phyloP scores from a whole-genome alignment of 2,888 invertebrate species.

The Tenthredo scrophulariae region DNA sequence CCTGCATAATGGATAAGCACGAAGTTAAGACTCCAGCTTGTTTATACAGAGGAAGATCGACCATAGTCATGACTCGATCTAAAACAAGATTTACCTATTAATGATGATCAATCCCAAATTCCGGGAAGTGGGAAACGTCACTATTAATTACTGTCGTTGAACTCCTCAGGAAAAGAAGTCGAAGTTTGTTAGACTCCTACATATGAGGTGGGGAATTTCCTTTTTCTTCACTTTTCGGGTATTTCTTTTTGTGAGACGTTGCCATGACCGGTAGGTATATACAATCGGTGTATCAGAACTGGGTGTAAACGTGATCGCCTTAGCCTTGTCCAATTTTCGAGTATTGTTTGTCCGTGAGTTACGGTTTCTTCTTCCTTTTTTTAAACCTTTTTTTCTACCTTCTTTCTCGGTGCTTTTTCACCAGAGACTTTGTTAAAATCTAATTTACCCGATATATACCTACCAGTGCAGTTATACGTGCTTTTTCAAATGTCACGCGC shows the following conservation, averaged over 20 bases:
- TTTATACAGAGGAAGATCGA: not conserved
- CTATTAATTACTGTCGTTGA: constrained; percentile 21
- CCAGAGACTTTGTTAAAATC: constrained; percentile 35
- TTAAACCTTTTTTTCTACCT: not conserved
- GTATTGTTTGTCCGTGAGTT: constrained; percentile 49
- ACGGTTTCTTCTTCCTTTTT: constrained; percentile 14
- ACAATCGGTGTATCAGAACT: constrained; percentile 6
- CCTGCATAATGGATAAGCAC: constrained; percentile 23
- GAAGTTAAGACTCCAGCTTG: not conserved
- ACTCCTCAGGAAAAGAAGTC: not conserved
- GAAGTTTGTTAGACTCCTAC: not conserved
- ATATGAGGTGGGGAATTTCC: not conserved
- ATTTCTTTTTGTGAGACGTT: not conserved
- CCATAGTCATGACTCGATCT: not conserved
- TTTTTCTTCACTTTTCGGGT: not conserved
- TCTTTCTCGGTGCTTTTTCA: not conserved
- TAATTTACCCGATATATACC: constrained; percentile 42
- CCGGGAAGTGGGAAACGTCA: not conserved
- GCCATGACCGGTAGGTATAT: constrained; percentile 5
- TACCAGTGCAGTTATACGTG: constrained; percentile 17
- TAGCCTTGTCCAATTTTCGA: constrained; percentile 41
- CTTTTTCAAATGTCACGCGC: constrained; percentile 45
- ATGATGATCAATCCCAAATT: constrained; percentile 25
- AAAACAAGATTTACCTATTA: not conserved
- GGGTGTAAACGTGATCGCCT: constrained; percentile 48